Evolutionary conservation across 2,888 invertebrate species (phyloP), one percentile per base, ranked within the genome.

Genomic region (Hanleya hanleyi): DNA sequence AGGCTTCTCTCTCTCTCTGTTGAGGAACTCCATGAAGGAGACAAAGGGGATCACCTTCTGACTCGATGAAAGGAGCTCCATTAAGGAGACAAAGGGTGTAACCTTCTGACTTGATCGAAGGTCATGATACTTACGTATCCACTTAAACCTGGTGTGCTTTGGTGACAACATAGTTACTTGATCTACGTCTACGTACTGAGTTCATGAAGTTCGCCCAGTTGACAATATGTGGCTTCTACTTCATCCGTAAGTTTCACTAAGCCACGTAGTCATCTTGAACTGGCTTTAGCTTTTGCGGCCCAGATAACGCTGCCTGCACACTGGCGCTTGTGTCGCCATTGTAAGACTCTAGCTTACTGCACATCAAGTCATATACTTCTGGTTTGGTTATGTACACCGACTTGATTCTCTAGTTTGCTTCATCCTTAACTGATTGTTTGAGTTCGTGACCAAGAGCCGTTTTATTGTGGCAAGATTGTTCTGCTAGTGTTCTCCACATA

Each of bases 1-100:
- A 12, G 1, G 49, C 32, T 32, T 67, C 29, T 47, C 67, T 0
- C n/a, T n/a, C 18, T 67, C 67, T 18, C 6, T 7, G 18, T 67
- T 49, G 7, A 67, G n/a, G 18, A 47, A 67, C 6, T 47, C 26
- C 67, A 67, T 67, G 67, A 67, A 67, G 41, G 67, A 18, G 6
- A 32, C 29, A 32, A 67, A 67, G 9, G 67, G 67, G 4, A 29
- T 29, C 5, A 47, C 15, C 49, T 32, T 67, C n/a, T 47, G 35
- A 12, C n/a, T n/a, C 2, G 65, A 37, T 41, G 41, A 41, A 9
- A 65, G n/a, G n/a, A n/a, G n/a, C n/a, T n/a, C n/a, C n/a, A n/a
- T n/a, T n/a, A n/a, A n/a, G n/a, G n/a, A n/a, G n/a, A n/a, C n/a
- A n/a, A n/a, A n/a, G n/a, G n/a, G n/a, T n/a, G n/a, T n/a, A n/a